Percentiles rank a stretch among this genome's conserved stretches.
These are phyloP conservation scores for Hecatera dysodea DNA, from an alignment of 2,888 invertebrate genomes.

Conservation along the genomic window DNA sequence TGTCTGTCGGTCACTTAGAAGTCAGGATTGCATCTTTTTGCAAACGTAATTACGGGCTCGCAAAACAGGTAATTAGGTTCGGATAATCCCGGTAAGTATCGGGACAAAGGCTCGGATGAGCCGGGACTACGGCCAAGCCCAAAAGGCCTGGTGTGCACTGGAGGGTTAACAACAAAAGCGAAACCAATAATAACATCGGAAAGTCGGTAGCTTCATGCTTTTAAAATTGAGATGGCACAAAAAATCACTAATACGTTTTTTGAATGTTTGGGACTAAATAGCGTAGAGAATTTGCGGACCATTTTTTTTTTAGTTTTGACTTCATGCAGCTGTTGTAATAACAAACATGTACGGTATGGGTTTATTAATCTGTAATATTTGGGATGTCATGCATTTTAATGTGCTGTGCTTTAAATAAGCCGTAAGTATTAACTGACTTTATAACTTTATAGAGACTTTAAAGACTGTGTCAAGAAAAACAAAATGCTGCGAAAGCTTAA, in stretches of 20 bases:
- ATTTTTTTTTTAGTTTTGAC: conserved; percentile 67
- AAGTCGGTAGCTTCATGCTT: conserved; percentile 91
- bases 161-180: conserved; percentile 82
- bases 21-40: conserved; percentile 79
- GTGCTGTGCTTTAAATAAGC: not conserved
- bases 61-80: conserved; percentile 88
- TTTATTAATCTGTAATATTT: conserved; percentile 65
- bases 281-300: conserved; percentile 67
- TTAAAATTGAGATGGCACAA: conserved; percentile 78
- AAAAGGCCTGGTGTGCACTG: conserved; percentile 81
- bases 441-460: not conserved
- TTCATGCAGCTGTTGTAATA: conserved; percentile 75
- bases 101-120: conserved; percentile 82
- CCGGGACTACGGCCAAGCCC: conserved; percentile 75
- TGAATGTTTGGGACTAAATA: conserved; percentile 69
- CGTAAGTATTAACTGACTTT: not conserved
- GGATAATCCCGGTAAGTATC: conserved; percentile 86
- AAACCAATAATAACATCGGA: conserved; percentile 85
- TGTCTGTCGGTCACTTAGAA: conserved; percentile 80
- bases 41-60: conserved; percentile 81
- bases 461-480: not conserved
- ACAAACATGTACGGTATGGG: conserved; percentile 67
- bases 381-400: conserved; percentile 51
- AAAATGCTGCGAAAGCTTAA: not conserved
- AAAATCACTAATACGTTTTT: conserved; percentile 76